Base-by-base conservation (phyloP, 2,888 invertebrate species). In the Pandemis corylana region DNA sequence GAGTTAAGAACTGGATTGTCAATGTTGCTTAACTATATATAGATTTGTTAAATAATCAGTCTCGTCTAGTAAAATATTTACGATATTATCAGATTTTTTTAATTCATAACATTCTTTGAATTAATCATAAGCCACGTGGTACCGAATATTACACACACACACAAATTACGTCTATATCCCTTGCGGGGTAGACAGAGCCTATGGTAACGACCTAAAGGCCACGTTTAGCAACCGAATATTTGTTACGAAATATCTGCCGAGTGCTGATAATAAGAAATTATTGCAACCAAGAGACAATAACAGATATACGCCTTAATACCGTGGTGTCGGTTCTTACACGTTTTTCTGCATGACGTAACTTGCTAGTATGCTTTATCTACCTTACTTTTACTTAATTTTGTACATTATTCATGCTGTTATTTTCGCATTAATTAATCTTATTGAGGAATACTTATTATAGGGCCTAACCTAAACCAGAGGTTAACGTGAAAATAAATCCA, bases 321-420 rank as follows among this genome's bases (percentile, higher is more conserved):
- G 41, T 7, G 41, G 56, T 59, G 71, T 65, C 15, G 12, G 13
- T 36, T 71, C 59, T 65, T 65, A 65, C 71, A 71, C 71, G 71
- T 71, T 71, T 71, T 71, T 65, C 71, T 49, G 10, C 6, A 42
- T 56, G 59, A 15, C 46, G 62, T 44, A 62, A 53, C 28, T 13
- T 15, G 41, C 12, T 9, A 51, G 15, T 51, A 36, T 49, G 20
- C 28, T 36, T 36, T 36, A 36, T 36, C 28, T 36, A 36, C 28
- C 28, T 36, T 36, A 36, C 28, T 36, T n/a, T 41, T 69, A 51
- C 62, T n/a, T 28, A 15, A 49, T 46, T 49, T 49, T 61, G 36
- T n/a, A 61, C 7, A 56, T 13, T 36, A 53, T 61, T 36, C 36
- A 59, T 4, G 59, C 20, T 15, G 13, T 51, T 51, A 51, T 51